phyloP scores from a whole-genome alignment of 1,140 invertebrate species.

The Aphis gossypii region DNA sequence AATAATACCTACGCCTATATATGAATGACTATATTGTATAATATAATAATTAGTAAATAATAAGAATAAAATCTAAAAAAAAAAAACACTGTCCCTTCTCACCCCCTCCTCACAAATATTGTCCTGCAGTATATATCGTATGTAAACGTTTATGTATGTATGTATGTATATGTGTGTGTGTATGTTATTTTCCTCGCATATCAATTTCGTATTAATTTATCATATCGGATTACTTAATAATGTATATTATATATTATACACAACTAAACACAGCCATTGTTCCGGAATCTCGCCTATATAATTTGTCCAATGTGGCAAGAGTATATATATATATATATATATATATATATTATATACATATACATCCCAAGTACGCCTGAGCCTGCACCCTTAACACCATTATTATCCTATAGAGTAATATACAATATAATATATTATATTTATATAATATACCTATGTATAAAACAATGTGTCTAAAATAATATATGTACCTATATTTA shows the following conservation, averaged over 20 bases:
- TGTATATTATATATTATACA: slow-evolving; percentile 20
- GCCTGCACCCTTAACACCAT: slow-evolving; percentile 1
- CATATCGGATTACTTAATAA: slow-evolving; percentile 22
- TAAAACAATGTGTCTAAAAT: slow-evolving; percentile 25
- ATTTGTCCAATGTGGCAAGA: slow-evolving; percentile 15
- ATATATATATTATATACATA: neutral
- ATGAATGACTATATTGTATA: neutral
- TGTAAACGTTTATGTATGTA: neutral
- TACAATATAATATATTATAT: slow-evolving; percentile 30
- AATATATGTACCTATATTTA: slow-evolving; percentile 22
- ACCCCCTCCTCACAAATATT: neutral
- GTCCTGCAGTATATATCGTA: neutral
- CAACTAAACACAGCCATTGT: slow-evolving; percentile 35
- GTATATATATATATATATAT: neutral
- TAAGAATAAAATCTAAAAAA: neutral
- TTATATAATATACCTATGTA: neutral
- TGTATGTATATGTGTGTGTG: neutral
- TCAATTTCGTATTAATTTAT: slow-evolving; percentile 29
- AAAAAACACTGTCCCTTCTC: neutral
- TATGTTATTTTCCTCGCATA: neutral
- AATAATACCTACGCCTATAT: neutral
- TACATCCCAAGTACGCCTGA: neutral
- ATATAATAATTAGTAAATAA: neutral
- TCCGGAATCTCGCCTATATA: neutral
- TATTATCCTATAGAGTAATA: slow-evolving; percentile 40